Evolutionary conservation across 2,113 vertebrate genomes (phyloP).

Genomic region (Prionailurus bengalensis): DNA sequence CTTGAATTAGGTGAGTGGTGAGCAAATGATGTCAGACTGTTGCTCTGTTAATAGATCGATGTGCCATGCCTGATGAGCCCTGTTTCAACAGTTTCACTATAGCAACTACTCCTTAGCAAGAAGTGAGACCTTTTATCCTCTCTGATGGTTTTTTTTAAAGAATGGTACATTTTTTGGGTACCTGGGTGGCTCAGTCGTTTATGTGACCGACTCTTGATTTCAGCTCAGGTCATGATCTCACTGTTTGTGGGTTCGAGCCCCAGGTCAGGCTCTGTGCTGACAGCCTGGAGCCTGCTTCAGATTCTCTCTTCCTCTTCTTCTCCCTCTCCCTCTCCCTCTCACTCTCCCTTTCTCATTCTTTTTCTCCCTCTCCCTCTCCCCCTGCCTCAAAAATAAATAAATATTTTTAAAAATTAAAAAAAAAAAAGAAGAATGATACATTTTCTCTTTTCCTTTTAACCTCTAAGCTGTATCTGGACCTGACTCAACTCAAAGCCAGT

Average conservation of each 20-base stretch:
- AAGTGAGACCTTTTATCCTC: background rate
- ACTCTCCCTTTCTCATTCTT: too few species aligned
- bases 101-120: background rate
- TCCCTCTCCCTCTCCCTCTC: too few species aligned
- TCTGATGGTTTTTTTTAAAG: conserved; percentile 29
- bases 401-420: too few species aligned
- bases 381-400: too few species aligned
- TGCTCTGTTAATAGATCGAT: background rate
- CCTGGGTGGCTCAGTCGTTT: too few species aligned
- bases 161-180: background rate
- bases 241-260: too few species aligned
- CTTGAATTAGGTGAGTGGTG: background rate
- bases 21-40: background rate
- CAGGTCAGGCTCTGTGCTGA: too few species aligned
- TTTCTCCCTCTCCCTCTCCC: too few species aligned
- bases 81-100: background rate
- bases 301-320: too few species aligned
- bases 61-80: background rate
- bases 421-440: background rate
- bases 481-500: conserved; percentile 37
- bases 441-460: conserved; percentile 45
- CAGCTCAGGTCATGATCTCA: too few species aligned
- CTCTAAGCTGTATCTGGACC: background rate
- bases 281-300: too few species aligned
- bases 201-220: too few species aligned